Evolutionary conservation across 2,113 vertebrate species (phyloP), one percentile per base, ranked within the genome.

Genomic region (Corapipo altera): DNA sequence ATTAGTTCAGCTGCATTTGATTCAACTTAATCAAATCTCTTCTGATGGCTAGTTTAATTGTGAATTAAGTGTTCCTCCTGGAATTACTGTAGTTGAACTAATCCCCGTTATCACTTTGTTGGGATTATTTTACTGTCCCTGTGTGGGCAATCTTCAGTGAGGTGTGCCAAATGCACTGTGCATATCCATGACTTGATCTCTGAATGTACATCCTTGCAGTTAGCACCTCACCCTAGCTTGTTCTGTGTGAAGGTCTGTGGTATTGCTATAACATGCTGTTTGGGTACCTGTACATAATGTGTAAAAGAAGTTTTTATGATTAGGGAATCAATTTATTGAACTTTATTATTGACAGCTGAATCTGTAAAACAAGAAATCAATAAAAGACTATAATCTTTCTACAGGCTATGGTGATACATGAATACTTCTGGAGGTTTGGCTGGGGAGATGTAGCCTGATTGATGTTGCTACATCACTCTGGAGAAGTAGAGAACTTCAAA

Each of bases 251-350:
- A 95, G 93, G 93, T 97, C 64, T 74, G 85, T 91, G 94, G 61
- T 86, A 11, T 94, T 43, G 80, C 97, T 94, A 97, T 98, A 95
- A 96, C 91, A 71, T 91, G 95, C 94, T 89, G 72, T 97, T 88
- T 91, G 94, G 89, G 86, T 97, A 96, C 89, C 89, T 98, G 98
- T 98, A 98, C 96, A 98, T 98, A 98, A 94, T 87, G 70, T 98
- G 96, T 98, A 98, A 97, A 98, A 89, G 91, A 89, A 97, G 88
- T 97, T 98, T 98, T 98, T 98, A 98, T 97, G 88, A 97, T 95
- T 96, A 97, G 97, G 95, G 71, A 98, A 97, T 97, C 17, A 44
- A 97, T 96, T 97, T 97, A 95, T 95, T 98, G 95, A 97, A 95
- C 96, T 98, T 98, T 98, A 98, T 97, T 98, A 98, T 94, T 97